Evolutionary conservation across 1,140 invertebrate species (phyloP).

Genomic region (Panulirus ornatus): DNA sequence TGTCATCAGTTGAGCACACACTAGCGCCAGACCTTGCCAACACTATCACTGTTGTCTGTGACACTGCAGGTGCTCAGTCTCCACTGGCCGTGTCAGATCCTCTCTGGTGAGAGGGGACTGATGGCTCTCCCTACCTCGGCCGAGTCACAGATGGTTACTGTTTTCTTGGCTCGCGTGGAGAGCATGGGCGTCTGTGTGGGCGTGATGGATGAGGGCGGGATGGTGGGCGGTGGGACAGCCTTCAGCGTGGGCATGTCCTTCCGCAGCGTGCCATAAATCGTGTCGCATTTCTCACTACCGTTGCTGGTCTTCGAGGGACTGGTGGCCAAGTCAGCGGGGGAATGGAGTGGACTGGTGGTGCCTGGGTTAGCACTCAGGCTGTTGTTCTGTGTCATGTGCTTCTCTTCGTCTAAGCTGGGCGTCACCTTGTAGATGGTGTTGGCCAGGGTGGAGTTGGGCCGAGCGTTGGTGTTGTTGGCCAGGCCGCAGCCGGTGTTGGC

Average conservation of each 20-base stretch:
- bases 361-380: slow-evolving; percentile 13
- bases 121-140: slow-evolving; percentile 39
- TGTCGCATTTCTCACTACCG: slow-evolving; percentile 45
- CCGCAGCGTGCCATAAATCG: slow-evolving; percentile 54
- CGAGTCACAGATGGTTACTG: slow-evolving; percentile 65
- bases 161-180: slow-evolving; percentile 57
- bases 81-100: slow-evolving; percentile 56
- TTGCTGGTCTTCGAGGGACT: slow-evolving; percentile 44
- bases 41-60: not conserved
- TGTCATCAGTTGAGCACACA: slow-evolving; percentile 5
- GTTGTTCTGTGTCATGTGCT: slow-evolving; percentile 55
- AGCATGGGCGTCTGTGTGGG: slow-evolving; percentile 67
- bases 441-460: slow-evolving; percentile 41
- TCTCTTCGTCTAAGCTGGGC: slow-evolving; percentile 56
- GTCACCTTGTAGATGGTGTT: slow-evolving; percentile 70
- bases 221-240: slow-evolving; percentile 54
- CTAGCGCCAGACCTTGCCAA: not conserved
- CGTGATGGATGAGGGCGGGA: slow-evolving; percentile 50
- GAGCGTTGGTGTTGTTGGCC: slow-evolving; percentile 46
- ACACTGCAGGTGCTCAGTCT: not conserved
- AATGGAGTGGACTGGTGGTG: slow-evolving; percentile 24
- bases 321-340: slow-evolving; percentile 29
- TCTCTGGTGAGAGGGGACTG: slow-evolving; percentile 50
- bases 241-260: slow-evolving; percentile 62
- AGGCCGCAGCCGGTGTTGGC: slow-evolving; percentile 51